These are phyloP conservation scores for Lethenteron camtschaticum DNA, from an alignment of 2,113 vertebrate species.

Conservation along the genomic window DNA sequence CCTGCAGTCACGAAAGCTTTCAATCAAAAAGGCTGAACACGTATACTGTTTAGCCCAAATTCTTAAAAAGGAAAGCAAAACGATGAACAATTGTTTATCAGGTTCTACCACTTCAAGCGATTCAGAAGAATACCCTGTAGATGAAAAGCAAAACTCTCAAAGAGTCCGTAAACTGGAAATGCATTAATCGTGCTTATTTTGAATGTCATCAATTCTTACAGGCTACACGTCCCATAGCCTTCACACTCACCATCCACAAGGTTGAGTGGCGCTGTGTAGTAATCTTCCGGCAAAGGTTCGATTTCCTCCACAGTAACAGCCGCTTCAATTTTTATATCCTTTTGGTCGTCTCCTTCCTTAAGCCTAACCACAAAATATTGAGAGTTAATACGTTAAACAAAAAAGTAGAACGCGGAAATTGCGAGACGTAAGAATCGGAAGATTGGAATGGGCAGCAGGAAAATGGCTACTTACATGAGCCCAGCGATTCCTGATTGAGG, in stretches of 20 bases:
- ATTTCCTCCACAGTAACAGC: conserved; percentile 78
- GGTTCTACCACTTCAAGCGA: too few species aligned
- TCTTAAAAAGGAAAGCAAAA: too few species aligned
- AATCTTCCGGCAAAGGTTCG: conserved; percentile 84
- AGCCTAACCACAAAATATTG: conserved; percentile 27
- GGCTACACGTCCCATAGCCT: too few species aligned
- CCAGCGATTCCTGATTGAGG: conserved; percentile 68
- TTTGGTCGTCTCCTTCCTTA: conserved; percentile 90
- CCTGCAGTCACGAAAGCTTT: too few species aligned
- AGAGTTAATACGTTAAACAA: rapidly evolving
- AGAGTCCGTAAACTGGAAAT: too few species aligned
- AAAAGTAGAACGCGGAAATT: neutral
- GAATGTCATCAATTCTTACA: too few species aligned
- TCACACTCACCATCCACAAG: conserved; percentile 53
- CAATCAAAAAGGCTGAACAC: too few species aligned
- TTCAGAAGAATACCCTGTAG: too few species aligned
- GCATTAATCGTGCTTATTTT: too few species aligned
- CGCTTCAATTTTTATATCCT: conserved; percentile 74
- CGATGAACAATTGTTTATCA: too few species aligned
- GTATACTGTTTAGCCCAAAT: too few species aligned
- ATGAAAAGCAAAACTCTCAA: too few species aligned
- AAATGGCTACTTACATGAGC: conserved; percentile 52
- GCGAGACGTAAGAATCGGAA: neutral
- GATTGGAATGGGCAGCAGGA: neutral
- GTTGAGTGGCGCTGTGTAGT: conserved; percentile 64